Conservation (phyloP, 2,888 invertebrate species). For the Archips xylosteana region DNA sequence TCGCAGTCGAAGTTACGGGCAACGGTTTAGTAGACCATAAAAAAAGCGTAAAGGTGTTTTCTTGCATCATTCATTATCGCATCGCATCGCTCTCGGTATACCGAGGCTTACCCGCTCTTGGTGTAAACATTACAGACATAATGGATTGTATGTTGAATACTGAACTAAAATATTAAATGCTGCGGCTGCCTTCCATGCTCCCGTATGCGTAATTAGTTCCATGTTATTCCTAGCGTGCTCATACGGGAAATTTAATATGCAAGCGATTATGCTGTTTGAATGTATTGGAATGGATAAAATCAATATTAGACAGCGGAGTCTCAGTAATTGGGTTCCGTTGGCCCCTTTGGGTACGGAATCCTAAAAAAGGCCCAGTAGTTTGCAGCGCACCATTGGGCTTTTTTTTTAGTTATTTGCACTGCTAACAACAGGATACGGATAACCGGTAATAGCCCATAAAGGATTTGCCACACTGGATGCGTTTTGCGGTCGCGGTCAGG, state of each 20-base stretch:
- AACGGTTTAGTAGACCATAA: too few species aligned
- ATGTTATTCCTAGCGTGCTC: slow-evolving; percentile 7
- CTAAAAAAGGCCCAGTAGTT: too few species aligned
- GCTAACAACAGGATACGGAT: too few species aligned
- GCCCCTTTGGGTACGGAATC: too few species aligned
- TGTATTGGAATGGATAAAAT: neutral
- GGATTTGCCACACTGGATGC: too few species aligned
- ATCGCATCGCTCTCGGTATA: neutral
- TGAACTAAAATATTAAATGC: slow-evolving; percentile 7
- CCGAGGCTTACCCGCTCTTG: neutral
- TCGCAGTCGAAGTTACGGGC: too few species aligned
- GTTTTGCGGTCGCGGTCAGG: too few species aligned
- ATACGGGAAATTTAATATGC: slow-evolving; percentile 11
- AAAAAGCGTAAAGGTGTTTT: neutral
- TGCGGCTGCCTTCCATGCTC: slow-evolving; percentile 3
- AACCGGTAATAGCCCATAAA: too few species aligned
- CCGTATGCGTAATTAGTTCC: slow-evolving; percentile 19
- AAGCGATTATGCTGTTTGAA: neutral
- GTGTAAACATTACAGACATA: neutral
- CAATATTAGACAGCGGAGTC: neutral
- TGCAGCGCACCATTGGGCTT: too few species aligned
- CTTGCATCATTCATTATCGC: too few species aligned
- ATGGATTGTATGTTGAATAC: slow-evolving; percentile 18
- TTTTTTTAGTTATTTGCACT: too few species aligned
- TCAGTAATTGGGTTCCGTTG: too few species aligned